Conservation (phyloP, 2,888 invertebrate genomes). For the Pheosia gnoma region DNA sequence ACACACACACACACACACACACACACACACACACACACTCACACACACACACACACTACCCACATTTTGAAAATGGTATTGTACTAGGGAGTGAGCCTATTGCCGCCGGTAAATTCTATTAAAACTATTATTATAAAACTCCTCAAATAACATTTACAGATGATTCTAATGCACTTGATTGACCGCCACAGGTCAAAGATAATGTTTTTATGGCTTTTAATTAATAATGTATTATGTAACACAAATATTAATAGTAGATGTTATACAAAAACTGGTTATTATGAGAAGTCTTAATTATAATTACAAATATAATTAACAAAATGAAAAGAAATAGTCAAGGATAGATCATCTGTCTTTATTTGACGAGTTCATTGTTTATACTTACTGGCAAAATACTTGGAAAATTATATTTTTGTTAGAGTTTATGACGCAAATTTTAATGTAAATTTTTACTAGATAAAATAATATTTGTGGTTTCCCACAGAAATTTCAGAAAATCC, state of each 20-base stretch:
- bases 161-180: background rate
- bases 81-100: too few species aligned
- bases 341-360: background rate
- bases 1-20: too few species aligned
- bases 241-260: background rate
- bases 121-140: too few species aligned
- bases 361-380: constrained; percentile 4
- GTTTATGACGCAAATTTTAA: background rate
- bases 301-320: constrained; percentile 10
- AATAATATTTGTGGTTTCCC: too few species aligned
- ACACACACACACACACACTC: too few species aligned
- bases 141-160: too few species aligned
- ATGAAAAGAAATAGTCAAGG: background rate
- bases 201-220: background rate
- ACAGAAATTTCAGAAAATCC: background rate
- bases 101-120: too few species aligned
- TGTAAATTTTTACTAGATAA: background rate
- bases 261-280: constrained; percentile 4
- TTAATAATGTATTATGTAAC: background rate
- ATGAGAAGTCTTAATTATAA: background rate
- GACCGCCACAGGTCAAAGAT: background rate
- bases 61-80: too few species aligned
- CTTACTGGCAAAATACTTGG: constrained; percentile 3
- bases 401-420: background rate
- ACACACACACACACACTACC: too few species aligned